Conservation (phyloP, 2,113 vertebrate genomes). For the Ceyx melanurus region DNA sequence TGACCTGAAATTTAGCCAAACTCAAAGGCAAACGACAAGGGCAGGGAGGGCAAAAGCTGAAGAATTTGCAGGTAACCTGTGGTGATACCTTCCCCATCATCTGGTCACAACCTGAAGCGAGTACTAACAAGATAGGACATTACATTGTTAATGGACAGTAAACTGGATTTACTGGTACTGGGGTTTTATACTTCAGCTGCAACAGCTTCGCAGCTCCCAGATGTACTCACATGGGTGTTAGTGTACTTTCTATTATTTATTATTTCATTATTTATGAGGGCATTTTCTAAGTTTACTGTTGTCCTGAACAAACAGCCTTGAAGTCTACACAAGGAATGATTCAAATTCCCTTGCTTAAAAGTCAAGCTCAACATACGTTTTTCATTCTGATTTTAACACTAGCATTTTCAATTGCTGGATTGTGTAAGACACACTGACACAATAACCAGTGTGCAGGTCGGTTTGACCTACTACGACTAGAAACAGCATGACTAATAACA, state of each 20-base stretch:
- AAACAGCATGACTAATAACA: background rate
- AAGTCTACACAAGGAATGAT: background rate
- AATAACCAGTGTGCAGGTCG: background rate
- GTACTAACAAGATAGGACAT: background rate
- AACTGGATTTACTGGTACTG: background rate
- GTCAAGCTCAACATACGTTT: background rate
- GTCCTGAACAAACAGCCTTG: background rate
- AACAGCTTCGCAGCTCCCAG: background rate
- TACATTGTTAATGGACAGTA: background rate
- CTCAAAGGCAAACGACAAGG: background rate
- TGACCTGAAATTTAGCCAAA: background rate
- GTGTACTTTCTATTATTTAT: background rate
- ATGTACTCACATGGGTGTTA: background rate
- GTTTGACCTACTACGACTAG: background rate
- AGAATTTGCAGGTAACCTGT: background rate
- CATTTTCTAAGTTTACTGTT: background rate
- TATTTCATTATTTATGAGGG: background rate
- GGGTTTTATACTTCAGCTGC: background rate
- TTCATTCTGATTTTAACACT: background rate
- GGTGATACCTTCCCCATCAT: background rate
- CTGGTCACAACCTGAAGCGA: rapidly evolving
- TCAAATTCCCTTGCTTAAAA: background rate
- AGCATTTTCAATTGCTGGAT: background rate
- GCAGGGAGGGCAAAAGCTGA: background rate
- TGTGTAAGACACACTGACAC: background rate